phyloP scores from a whole-genome alignment of 2,113 vertebrate genomes.

The Podocnemis expansa region DNA sequence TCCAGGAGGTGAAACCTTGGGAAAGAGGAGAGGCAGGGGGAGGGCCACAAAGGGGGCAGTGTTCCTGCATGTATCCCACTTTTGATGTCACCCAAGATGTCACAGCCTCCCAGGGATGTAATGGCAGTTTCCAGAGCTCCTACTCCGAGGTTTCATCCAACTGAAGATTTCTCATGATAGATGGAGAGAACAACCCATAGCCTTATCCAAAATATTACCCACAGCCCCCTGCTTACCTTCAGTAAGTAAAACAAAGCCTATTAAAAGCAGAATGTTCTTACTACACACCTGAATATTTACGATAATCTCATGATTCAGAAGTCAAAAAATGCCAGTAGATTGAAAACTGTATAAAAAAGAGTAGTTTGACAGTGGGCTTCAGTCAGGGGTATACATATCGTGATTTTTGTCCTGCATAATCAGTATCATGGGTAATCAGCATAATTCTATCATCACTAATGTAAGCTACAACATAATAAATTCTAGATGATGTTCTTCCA shows the following conservation, averaged over 20 bases:
- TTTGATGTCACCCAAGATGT: not conserved
- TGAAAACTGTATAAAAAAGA: slow-evolving; percentile 33
- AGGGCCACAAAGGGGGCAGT: too few species aligned
- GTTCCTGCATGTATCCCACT: not conserved
- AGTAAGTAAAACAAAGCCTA: not conserved
- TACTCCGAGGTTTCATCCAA: not conserved
- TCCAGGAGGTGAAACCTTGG: too few species aligned
- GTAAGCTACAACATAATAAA: not conserved
- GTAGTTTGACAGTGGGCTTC: slow-evolving; percentile 3
- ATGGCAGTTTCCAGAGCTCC: not conserved
- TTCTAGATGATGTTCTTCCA: not conserved
- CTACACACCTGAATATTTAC: not conserved
- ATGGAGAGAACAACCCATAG: not conserved
- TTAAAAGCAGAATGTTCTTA: not conserved
- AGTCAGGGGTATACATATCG: not conserved
- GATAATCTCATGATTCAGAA: not conserved
- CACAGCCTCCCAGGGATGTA: not conserved
- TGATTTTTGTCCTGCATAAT: slow-evolving; percentile 37
- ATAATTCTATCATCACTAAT: not conserved
- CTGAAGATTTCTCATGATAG: not conserved
- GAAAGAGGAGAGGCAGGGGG: too few species aligned
- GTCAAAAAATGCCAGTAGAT: not conserved
- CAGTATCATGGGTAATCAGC: slow-evolving; percentile 14
- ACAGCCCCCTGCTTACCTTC: not conserved
- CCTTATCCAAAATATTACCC: not conserved